Base-by-base conservation (phyloP, 2,888 invertebrate species). In the Drosophila pseudotalamancana region DNA sequence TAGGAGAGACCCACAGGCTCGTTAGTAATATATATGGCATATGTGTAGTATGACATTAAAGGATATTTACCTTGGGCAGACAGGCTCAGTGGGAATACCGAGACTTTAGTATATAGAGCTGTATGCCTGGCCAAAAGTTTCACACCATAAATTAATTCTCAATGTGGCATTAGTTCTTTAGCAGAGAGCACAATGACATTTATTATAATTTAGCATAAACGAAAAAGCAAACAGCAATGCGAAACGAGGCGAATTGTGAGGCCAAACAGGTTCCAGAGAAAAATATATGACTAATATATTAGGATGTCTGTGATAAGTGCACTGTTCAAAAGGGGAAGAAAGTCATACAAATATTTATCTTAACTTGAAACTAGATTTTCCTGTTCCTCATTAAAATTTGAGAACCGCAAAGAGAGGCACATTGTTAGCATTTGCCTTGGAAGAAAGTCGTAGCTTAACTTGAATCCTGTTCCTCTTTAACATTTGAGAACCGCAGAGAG, bases 181-280 rank as follows among this genome's bases (percentile, higher is more conserved):
- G 64, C 54, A 60, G 37, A 62, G 66, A 70, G 70, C 48, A 76
- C 70, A 79, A 79, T 77, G 85, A 87, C 87, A 87, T 88, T 86
- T 87, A 88, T 86, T 86, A 79, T 88, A 86, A 88, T 86, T 83
- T 86, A 82, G 53, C 62, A 66, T 68, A 60, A 55, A 62, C 40
- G 35, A 64, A 67, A 34, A 32, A 23, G 39, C 46, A 23, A 65
- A 71, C 53, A 49, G 43, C 34, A 32, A 42, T 42, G 43, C 45
- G 32, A 25, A 49, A 29, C 21, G 29, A 39, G 42, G 1, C 12
- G 19, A 14, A 50, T 19, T 59, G 27, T 34, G 32, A 40, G 59
- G 31, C 23, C 56, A 50, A 18, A 40, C 25, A 34, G 16, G 29
- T 21, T 43, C 37, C 6, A 6, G 32, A 31, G 55, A 39, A n/a